phyloP scores from a whole-genome alignment of 2,113 vertebrate genomes.

The Pipa parva region DNA sequence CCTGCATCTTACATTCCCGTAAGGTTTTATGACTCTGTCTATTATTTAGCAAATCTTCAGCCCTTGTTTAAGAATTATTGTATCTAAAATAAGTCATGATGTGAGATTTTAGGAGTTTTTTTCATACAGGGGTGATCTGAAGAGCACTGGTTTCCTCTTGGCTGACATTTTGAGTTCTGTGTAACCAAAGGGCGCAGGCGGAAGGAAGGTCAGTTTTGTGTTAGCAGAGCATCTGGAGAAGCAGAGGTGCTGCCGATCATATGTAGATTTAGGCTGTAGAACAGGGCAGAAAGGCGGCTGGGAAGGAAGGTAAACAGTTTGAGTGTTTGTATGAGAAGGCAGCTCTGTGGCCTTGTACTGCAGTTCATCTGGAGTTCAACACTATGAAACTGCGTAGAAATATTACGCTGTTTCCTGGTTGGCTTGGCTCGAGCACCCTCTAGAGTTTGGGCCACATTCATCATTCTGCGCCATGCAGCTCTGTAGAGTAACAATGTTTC shows the following conservation, averaged over 20 bases:
- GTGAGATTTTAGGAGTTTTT: neutral
- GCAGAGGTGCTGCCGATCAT: slow-evolving; percentile 68
- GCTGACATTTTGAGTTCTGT: slow-evolving; percentile 1
- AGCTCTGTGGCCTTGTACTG: slow-evolving; percentile 57
- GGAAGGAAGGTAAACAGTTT: slow-evolving; percentile 74
- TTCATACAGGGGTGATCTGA: slow-evolving; percentile 2
- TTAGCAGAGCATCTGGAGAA: slow-evolving; percentile 65
- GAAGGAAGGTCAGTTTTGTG: slow-evolving; percentile 78
- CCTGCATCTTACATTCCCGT: no score
- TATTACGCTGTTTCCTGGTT: slow-evolving; percentile 84
- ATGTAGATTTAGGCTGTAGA: slow-evolving; percentile 67
- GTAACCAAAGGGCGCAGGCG: slow-evolving; percentile 67
- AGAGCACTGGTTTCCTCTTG: slow-evolving; percentile 13
- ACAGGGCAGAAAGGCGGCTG: slow-evolving; percentile 57
- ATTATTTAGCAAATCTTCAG: no score
- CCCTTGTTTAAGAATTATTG: no score
- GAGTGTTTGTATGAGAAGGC: slow-evolving; percentile 70
- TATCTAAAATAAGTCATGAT: no score
- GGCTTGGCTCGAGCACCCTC: slow-evolving; percentile 56
- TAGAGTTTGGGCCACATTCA: slow-evolving; percentile 11
- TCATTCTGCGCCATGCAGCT: slow-evolving; percentile 56
- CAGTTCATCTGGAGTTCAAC: slow-evolving; percentile 92
- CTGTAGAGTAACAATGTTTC: slow-evolving; percentile 83
- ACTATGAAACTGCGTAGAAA: slow-evolving; percentile 75
- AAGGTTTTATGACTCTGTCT: no score